These are phyloP conservation scores for Gila robusta DNA, from an alignment of 2,797 vertebrate species.

Conservation along the genomic window DNA sequence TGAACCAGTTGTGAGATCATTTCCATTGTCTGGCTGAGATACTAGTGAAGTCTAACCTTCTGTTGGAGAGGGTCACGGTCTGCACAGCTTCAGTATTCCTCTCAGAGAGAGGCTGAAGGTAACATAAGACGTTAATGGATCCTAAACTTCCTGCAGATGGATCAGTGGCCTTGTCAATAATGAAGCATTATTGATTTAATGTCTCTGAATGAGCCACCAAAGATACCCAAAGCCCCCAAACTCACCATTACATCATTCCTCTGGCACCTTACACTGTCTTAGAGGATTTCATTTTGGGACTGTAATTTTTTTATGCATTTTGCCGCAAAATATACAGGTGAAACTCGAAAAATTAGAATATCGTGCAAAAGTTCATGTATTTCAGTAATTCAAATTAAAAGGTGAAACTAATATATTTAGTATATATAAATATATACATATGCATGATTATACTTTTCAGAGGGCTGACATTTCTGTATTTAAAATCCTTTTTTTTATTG, in stretches of 20 bases:
- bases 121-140: constrained; percentile 69
- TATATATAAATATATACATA: too few species aligned
- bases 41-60: constrained; percentile 29
- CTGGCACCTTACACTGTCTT: background rate
- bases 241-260: constrained; percentile 49
- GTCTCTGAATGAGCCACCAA: constrained; percentile 41
- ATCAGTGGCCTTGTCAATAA: constrained; percentile 67
- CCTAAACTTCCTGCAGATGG: constrained; percentile 64
- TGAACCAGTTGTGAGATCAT: background rate
- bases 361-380: too few species aligned
- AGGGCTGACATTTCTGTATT: too few species aligned
- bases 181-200: constrained; percentile 67
- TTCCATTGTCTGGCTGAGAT: constrained; percentile 29
- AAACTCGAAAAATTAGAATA: too few species aligned
- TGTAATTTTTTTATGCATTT: background rate
- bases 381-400: too few species aligned
- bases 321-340: background rate
- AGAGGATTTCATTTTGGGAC: background rate
- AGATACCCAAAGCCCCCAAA: background rate
- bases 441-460: too few species aligned
- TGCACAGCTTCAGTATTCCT: constrained; percentile 28
- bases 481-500: too few species aligned
- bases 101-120: constrained; percentile 48
- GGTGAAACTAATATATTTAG: too few species aligned
- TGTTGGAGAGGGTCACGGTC: constrained; percentile 25